A percentile compares a stretch with the other conserved stretches of the same genome.
These are phyloP conservation scores for Chamaea fasciata DNA, from an alignment of 2,113 vertebrate species.

Conservation along the genomic window DNA sequence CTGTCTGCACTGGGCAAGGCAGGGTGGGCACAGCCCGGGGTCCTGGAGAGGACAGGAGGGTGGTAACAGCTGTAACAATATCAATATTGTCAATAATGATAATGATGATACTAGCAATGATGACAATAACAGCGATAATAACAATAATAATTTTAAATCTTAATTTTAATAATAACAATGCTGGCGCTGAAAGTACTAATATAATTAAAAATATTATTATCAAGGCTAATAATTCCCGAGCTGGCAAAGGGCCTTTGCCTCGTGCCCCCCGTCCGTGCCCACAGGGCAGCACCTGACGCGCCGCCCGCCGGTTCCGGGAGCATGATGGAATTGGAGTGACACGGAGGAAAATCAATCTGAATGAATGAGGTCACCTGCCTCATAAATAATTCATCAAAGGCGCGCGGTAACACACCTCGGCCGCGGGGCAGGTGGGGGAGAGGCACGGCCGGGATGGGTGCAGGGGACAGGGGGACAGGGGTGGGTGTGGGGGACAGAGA, in stretches of 20 bases:
- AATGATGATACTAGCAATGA: too few species aligned
- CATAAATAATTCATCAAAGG: constrained; percentile 27
- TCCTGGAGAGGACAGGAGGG: background rate
- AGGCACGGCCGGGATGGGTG: background rate
- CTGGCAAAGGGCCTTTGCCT: background rate
- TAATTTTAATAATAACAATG: background rate
- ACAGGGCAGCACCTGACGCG: background rate
- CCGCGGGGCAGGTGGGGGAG: background rate
- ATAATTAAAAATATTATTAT: background rate
- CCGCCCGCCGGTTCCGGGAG: background rate
- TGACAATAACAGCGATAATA: too few species aligned
- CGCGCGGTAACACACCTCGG: background rate
- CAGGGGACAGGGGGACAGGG: too few species aligned
- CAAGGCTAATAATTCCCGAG: background rate
- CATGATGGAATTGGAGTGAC: constrained; percentile 23
- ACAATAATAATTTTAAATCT: background rate
- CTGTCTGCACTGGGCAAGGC: background rate
- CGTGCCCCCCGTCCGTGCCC: background rate
- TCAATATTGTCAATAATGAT: background rate
- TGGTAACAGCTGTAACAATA: fast-evolving
- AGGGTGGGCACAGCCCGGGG: background rate
- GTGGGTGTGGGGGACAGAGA: too few species aligned
- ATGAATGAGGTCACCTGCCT: constrained; percentile 68
- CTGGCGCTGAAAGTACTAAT: fast-evolving
- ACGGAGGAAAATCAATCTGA: constrained; percentile 53